phyloP scores from a whole-genome alignment of 2,888 invertebrate species.

The Auanema sp. region DNA sequence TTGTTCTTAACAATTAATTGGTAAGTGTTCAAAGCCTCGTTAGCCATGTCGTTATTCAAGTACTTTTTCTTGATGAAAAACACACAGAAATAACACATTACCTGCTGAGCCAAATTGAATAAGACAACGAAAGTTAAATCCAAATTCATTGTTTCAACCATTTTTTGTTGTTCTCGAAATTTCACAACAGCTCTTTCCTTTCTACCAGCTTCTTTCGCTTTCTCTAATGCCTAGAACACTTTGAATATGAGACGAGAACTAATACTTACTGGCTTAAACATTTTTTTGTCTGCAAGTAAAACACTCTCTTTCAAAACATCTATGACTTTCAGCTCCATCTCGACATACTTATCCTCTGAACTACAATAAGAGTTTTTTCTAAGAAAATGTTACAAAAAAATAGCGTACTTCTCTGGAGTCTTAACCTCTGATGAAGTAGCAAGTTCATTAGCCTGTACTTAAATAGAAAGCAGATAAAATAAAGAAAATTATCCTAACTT shows the following conservation, averaged over 20 bases:
- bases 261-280: slow-evolving; percentile 26
- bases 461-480: slow-evolving; percentile 10
- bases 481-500: slow-evolving; percentile 34
- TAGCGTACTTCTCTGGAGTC: slow-evolving; percentile 6
- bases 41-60: slow-evolving; percentile 87
- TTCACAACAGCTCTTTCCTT: slow-evolving; percentile 86
- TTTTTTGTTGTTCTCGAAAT: slow-evolving; percentile 83
- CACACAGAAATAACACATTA: slow-evolving; percentile 8
- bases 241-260: background rate
- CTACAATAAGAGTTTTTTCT: slow-evolving; percentile 67
- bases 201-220: slow-evolving; percentile 93
- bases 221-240: slow-evolving; percentile 74
- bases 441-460: slow-evolving; percentile 36
- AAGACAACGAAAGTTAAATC: slow-evolving; percentile 93
- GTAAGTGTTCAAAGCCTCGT: slow-evolving; percentile 93
- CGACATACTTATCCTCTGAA: slow-evolving; percentile 86
- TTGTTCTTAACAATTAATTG: slow-evolving; percentile 86
- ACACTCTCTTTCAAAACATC: slow-evolving; percentile 88
- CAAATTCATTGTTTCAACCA: slow-evolving; percentile 87
- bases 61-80: slow-evolving; percentile 70
- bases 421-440: slow-evolving; percentile 10
- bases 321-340: slow-evolving; percentile 85
- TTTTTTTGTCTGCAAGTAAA: slow-evolving; percentile 72
- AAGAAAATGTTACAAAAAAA: background rate
- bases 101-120: slow-evolving; percentile 83